Evolutionary conservation across 2,113 vertebrate genomes (phyloP).

Genomic region (Leuciscus idus): DNA sequence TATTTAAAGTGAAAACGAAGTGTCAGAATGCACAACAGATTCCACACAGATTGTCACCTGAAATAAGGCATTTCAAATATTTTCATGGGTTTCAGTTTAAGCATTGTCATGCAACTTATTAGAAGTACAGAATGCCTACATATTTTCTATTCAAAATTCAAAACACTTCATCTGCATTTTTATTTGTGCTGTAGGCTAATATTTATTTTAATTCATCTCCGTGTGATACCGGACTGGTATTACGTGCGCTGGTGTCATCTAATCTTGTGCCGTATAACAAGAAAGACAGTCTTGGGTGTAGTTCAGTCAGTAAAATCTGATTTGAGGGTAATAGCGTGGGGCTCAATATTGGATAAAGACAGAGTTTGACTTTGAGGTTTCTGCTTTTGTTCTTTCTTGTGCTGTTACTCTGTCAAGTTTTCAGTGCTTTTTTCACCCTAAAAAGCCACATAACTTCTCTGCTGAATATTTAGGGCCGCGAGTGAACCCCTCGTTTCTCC

Average conservation of each 20-base stretch:
- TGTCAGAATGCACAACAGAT: neutral
- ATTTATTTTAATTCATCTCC: neutral
- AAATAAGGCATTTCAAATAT: neutral
- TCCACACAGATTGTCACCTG: neutral
- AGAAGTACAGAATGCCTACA: neutral
- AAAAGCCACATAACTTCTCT: neutral
- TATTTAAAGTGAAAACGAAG: neutral
- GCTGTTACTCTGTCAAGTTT: neutral
- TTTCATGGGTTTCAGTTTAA: neutral
- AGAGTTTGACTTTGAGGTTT: slow-evolving; percentile 4
- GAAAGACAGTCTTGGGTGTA: neutral
- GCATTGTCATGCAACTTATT: neutral
- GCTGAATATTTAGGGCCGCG: slow-evolving; percentile 11
- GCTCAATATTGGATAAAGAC: neutral
- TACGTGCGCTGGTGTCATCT: neutral
- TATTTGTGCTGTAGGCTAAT: neutral
- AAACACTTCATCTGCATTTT: neutral
- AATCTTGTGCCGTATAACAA: neutral
- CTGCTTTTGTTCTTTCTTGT: neutral
- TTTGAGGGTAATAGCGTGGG: slow-evolving; percentile 9
- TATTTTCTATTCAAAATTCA: neutral
- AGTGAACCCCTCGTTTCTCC: neutral
- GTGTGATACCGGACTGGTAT: neutral
- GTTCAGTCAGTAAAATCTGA: slow-evolving; percentile 17
- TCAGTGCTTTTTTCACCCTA: neutral